phyloP scores from a whole-genome alignment of 2,888 invertebrate species.

The Athrips mouffetella region DNA sequence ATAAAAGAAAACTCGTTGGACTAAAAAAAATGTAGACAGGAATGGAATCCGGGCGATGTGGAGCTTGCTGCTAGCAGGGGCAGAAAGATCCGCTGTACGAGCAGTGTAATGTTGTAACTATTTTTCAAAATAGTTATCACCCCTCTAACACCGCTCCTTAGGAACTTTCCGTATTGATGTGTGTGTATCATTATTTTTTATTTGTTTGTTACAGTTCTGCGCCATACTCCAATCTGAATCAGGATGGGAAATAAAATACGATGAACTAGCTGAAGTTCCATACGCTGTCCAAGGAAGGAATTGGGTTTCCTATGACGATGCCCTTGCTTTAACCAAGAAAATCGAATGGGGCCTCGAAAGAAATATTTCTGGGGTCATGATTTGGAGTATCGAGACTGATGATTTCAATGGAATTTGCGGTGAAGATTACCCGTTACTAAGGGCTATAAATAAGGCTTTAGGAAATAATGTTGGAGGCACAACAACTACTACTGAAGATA shows the following conservation, averaged over 20 bases:
- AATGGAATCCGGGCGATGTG: no score
- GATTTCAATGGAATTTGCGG: slow-evolving; percentile 82
- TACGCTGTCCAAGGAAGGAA: slow-evolving; percentile 77
- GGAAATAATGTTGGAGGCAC: slow-evolving; percentile 8
- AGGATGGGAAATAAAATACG: slow-evolving; percentile 74
- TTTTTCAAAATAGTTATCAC: no score
- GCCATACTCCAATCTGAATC: slow-evolving; percentile 60
- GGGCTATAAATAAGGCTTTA: slow-evolving; percentile 69
- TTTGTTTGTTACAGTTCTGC: slow-evolving; percentile 65
- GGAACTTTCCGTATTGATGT: no score
- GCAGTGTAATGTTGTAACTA: no score
- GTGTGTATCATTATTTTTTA: neutral
- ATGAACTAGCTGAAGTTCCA: slow-evolving; percentile 77
- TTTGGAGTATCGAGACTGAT: slow-evolving; percentile 90
- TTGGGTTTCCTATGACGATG: slow-evolving; percentile 85
- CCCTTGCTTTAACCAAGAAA: slow-evolving; percentile 73
- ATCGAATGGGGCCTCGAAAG: slow-evolving; percentile 56
- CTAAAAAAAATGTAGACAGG: no score
- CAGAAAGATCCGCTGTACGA: no score
- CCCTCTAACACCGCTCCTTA: no score
- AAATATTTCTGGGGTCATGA: slow-evolving; percentile 80
- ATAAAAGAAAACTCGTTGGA: no score
- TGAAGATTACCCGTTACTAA: slow-evolving; percentile 80
- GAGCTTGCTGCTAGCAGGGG: no score
- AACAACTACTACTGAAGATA: neutral